A percentile compares a stretch with the other conserved stretches of the same genome.
Evolutionary conservation across 2,888 invertebrate species (phyloP).

Genomic region (Drosophila suboccidentalis): DNA sequence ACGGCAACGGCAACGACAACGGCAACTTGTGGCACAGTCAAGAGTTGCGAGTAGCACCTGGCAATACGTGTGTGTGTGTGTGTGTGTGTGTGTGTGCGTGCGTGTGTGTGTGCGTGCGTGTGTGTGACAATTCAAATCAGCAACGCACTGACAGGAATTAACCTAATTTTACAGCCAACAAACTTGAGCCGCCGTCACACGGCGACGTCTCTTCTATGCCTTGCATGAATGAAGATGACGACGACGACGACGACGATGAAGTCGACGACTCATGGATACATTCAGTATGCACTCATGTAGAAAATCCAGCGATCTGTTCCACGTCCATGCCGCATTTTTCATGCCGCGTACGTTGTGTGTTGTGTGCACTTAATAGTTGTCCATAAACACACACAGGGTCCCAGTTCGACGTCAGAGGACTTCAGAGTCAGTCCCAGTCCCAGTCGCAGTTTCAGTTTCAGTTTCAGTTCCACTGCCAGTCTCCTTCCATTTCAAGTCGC

Average conservation of each 20-base stretch:
- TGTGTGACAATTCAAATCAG: constrained; percentile 79
- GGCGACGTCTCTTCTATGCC: constrained; percentile 15
- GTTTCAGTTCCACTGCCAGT: background rate
- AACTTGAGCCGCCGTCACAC: constrained; percentile 48
- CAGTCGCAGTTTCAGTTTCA: constrained; percentile 10
- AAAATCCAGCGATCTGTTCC: constrained; percentile 85
- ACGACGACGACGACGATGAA: constrained; percentile 25
- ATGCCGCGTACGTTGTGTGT: constrained; percentile 79
- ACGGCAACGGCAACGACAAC: constrained; percentile 11
- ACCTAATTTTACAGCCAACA: constrained; percentile 81
- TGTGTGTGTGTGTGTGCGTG: constrained; percentile 31
- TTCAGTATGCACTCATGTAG: constrained; percentile 83
- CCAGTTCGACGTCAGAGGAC: constrained; percentile 11
- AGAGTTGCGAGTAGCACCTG: constrained; percentile 14
- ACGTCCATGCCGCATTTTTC: constrained; percentile 81
- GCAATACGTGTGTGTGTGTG: constrained; percentile 3
- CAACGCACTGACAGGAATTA: constrained; percentile 81
- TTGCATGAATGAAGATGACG: constrained; percentile 62
- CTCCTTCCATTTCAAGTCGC: constrained; percentile 19
- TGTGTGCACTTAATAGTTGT: constrained; percentile 80
- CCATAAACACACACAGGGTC: constrained; percentile 79
- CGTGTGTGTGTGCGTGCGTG: constrained; percentile 1
- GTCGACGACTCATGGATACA: constrained; percentile 54
- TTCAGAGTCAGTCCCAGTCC: background rate
- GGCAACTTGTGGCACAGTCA: constrained; percentile 6